Base-by-base conservation (phyloP, 1,140 invertebrate genomes). In the Condylostylus longicornis region DNA sequence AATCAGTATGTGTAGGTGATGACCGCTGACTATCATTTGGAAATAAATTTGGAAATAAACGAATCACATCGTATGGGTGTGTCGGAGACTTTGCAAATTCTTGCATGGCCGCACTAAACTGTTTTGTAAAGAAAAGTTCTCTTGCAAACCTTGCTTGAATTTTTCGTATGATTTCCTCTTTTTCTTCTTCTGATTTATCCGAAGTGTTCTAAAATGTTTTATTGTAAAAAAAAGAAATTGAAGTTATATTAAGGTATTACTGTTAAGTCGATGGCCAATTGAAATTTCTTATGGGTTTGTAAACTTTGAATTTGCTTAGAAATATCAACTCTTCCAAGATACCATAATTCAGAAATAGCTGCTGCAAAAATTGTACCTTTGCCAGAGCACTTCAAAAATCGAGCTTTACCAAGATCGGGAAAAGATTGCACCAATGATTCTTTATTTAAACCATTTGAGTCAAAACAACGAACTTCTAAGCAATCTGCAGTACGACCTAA, bases 11-110 rank as follows among this genome's bases (percentile, higher is more conserved):
- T 59, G 44, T 72, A 63, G 5, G 66, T 67, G 48, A 75, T 15
- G 58, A 43, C 19, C 64, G 42, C 8, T 50, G 36, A 43, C 64
- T 65, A 38, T 73, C 67, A 46, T 42, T 12, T 47, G 45, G 75
- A 1, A 83, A 80, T 38, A 93, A 67, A 54, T 88, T 83, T 3
- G 93, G 90, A 66, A 90, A 96, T 9, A 97, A 61, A 40, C 85
- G 77, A 47, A 96, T 96, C 0, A 97, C 90, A 61, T 94, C 84
- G 35, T 84, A 85, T 0, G 90, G 87, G 69, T 96, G 88, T 27
- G 86, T 94, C 35, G 78, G 75, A 5, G 95, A 61, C 57, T 86
- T 80, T 6, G 80, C 68, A 63, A 96, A 97, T 48, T 93, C 75
- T 40, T 80, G 74, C 82, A 97, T 88, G 0, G 91, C 85, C 45